Percentiles rank a stretch among this genome's conserved stretches.
These are phyloP conservation scores for Andricus curvator DNA, from an alignment of 2,888 invertebrate genomes.

Conservation along the genomic window DNA sequence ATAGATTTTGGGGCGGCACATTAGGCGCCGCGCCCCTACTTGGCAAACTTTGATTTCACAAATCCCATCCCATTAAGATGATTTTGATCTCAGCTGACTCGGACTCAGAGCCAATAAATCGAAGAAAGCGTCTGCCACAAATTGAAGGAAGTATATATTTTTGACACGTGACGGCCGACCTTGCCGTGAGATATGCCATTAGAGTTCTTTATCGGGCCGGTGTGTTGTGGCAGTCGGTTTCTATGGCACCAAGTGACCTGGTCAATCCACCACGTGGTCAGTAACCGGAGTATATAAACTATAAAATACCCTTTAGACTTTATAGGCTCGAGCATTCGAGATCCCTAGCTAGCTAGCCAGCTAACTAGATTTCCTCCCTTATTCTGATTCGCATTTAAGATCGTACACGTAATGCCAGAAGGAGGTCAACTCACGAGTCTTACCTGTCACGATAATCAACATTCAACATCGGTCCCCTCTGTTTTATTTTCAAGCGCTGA, in stretches of 20 bases:
- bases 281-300: constrained; percentile 53
- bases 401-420: constrained; percentile 53
- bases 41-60: too few species aligned
- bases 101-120: constrained; percentile 14
- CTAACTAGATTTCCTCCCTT: constrained; percentile 4
- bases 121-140: constrained; percentile 32
- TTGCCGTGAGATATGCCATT: constrained; percentile 69
- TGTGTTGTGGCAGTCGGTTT: constrained; percentile 73
- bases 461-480: constrained; percentile 48
- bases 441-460: constrained; percentile 57
- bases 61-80: background rate
- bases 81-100: constrained; percentile 7
- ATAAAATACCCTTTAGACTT: constrained; percentile 39
- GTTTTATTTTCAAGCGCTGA: constrained; percentile 55
- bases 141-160: constrained; percentile 19
- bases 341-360: constrained; percentile 42
- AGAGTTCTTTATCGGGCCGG: constrained; percentile 60
- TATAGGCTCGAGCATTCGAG: constrained; percentile 46
- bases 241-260: constrained; percentile 76
- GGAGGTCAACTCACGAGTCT: constrained; percentile 50
- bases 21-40: too few species aligned
- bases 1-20: too few species aligned
- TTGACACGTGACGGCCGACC: constrained; percentile 68
- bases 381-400: constrained; percentile 55
- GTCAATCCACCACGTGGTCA: constrained; percentile 77